Conservation (phyloP, 2,888 invertebrate genomes). For the Arenicola marina region DNA sequence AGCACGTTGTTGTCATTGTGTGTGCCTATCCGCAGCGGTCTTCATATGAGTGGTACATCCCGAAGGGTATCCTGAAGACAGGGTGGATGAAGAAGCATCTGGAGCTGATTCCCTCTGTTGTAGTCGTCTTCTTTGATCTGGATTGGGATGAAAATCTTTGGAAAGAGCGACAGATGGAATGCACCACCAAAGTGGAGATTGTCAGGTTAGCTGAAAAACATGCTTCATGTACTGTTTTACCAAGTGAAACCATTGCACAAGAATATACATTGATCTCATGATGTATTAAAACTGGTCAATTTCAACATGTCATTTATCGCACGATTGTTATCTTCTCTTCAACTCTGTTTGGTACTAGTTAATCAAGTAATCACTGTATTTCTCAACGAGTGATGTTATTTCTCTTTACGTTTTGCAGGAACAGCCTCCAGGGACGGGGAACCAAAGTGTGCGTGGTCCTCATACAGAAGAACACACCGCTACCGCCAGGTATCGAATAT, state of each 20-base stretch:
- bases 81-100: slow-evolving; percentile 96
- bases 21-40: slow-evolving; percentile 67
- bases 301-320: no score
- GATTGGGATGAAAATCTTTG: slow-evolving; percentile 96
- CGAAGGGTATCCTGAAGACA: slow-evolving; percentile 82
- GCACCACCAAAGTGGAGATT: slow-evolving; percentile 82
- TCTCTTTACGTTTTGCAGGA: slow-evolving; percentile 41
- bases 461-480: slow-evolving; percentile 77
- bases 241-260: background rate
- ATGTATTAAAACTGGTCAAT: no score
- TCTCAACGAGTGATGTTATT: no score
- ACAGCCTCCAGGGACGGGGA: slow-evolving; percentile 57
- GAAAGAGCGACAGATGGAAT: slow-evolving; percentile 94
- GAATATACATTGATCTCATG: background rate
- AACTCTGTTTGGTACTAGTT: background rate
- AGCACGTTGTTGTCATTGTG: no score
- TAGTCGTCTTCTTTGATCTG: slow-evolving; percentile 93
- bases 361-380: no score
- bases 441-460: slow-evolving; percentile 82
- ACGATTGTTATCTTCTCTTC: no score
- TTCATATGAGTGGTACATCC: slow-evolving; percentile 91
- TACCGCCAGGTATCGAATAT: slow-evolving; percentile 62
- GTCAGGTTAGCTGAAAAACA: slow-evolving; percentile 59
- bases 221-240: background rate
- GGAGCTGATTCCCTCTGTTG: slow-evolving; percentile 85